Evolutionary conservation across 2,797 vertebrate species (phyloP), one percentile per base, ranked within the genome.

Genomic region (Anguilla anguilla): DNA sequence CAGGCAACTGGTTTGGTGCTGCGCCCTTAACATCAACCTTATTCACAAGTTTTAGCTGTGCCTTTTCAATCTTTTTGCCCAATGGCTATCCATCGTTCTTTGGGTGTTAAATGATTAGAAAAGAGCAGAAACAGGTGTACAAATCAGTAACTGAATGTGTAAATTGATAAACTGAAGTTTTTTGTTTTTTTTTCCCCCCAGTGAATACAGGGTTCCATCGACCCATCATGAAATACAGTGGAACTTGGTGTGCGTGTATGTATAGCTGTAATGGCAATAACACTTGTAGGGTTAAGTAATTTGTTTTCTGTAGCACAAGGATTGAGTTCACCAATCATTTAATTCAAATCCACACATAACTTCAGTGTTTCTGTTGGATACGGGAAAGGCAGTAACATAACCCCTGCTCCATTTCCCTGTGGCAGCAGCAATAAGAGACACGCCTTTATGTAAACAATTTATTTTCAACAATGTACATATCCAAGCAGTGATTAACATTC

Each of bases 401-500:
- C 79, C 79, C 25, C 43, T 51, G 79, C 79, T 82, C 35, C 1
- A 35, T 15, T 22, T 10, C 46, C 10, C 22, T n/a, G 57, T 77
- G 67, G 55, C 3, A n/a, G 53, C 19, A 46, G 46, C n/a, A 64
- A 85, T 53, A 86, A 85, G 88, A 89, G 31, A 88, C 51, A 53
- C 49, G 15, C 10, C 92, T 95, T 96, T 97, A 97, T 97, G 97
- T 98, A 98, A 99, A 98, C 97, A 97, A 97, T 99, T 99, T 99
- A 99, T 99, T 99, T 97, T 92, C 93, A 95, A 96, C 96, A 96
- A 95, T 96, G 94, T 96, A 98, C 97, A 98, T 97, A 97, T 97
- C 98, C 97, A 98, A 98, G 98, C 98, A 98, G 98, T 98, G 97
- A 97, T 98, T 98, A 97, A 96, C 98, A 98, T 97, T 97, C 97